These are phyloP conservation scores for Chymomyza amoena DNA, from an alignment of 2,888 invertebrate genomes.

Conservation along the genomic window DNA sequence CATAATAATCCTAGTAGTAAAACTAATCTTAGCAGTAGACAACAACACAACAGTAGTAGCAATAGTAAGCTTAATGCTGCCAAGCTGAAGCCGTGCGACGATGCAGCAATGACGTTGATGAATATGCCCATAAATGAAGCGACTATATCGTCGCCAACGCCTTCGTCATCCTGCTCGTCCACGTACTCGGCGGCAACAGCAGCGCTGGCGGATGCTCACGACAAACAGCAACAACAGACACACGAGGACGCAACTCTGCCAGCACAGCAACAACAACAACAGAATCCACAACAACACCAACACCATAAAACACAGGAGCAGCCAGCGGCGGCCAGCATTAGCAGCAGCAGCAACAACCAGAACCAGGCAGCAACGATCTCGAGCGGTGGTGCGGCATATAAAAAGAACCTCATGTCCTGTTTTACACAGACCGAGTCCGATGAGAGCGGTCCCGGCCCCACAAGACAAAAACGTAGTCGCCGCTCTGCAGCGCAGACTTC, in stretches of 20 bases:
- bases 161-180: conserved; percentile 21
- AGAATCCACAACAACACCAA: conserved; percentile 6
- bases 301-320: conserved; percentile 18
- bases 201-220: conserved; percentile 17
- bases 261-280: conserved; percentile 44
- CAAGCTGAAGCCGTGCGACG: conserved; percentile 44
- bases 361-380: conserved; percentile 41
- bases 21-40: conserved; percentile 50
- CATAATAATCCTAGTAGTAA: conserved; percentile 3
- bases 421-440: conserved; percentile 61
- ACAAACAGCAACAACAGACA: conserved; percentile 31
- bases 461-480: conserved; percentile 60
- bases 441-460: neutral
- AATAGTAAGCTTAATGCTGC: conserved; percentile 64
- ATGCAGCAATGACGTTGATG: conserved; percentile 37
- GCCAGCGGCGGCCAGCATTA: conserved; percentile 34
- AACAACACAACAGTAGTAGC: conserved; percentile 45
- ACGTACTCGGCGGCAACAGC: conserved; percentile 27
- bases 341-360: conserved; percentile 34
- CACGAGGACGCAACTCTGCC: conserved; percentile 27
- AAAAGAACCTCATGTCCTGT: conserved; percentile 75
- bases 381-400: conserved; percentile 65
- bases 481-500: conserved; percentile 61
- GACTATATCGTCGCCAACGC: conserved; percentile 22
- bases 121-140: conserved; percentile 30